phyloP scores from a whole-genome alignment of 2,888 invertebrate species.

The Eupeodes luniger region DNA sequence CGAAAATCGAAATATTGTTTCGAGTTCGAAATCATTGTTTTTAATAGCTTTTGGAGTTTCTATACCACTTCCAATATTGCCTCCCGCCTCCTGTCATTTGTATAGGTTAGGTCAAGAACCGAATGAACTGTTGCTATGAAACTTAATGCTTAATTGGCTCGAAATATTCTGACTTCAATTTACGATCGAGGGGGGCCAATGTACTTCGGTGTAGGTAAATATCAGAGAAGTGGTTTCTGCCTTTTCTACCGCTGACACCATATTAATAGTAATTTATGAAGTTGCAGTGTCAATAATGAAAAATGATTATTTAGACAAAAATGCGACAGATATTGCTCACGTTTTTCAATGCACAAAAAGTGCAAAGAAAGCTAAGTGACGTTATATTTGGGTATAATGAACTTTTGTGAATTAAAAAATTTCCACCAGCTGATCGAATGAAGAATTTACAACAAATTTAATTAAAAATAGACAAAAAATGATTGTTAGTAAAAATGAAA shows the following conservation, averaged over 20 bases:
- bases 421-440: background rate
- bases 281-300: slow-evolving; percentile 38
- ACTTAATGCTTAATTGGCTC: slow-evolving; percentile 54
- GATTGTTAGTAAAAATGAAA: too few species aligned
- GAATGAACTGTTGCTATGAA: slow-evolving; percentile 51
- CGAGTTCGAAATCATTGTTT: slow-evolving; percentile 1
- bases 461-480: too few species aligned
- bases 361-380: background rate
- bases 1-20: slow-evolving; percentile 54
- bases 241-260: slow-evolving; percentile 48
- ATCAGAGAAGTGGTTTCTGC: background rate
- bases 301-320: slow-evolving; percentile 63
- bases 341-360: slow-evolving; percentile 6
- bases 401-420: slow-evolving; percentile 10
- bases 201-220: background rate
- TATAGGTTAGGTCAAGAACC: slow-evolving; percentile 69
- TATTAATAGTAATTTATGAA: slow-evolving; percentile 62
- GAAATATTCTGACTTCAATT: slow-evolving; percentile 1
- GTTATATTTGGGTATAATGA: slow-evolving; percentile 38
- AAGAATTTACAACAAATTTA: background rate
- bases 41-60: slow-evolving; percentile 52
- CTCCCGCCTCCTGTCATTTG: background rate
- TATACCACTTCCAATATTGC: background rate
- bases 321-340: slow-evolving; percentile 47
- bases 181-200: background rate